A percentile compares a stretch with the other conserved stretches of the same genome.
These are phyloP conservation scores for Frankliniella intonsa DNA, from an alignment of 2,888 invertebrate species.

Conservation along the genomic window DNA sequence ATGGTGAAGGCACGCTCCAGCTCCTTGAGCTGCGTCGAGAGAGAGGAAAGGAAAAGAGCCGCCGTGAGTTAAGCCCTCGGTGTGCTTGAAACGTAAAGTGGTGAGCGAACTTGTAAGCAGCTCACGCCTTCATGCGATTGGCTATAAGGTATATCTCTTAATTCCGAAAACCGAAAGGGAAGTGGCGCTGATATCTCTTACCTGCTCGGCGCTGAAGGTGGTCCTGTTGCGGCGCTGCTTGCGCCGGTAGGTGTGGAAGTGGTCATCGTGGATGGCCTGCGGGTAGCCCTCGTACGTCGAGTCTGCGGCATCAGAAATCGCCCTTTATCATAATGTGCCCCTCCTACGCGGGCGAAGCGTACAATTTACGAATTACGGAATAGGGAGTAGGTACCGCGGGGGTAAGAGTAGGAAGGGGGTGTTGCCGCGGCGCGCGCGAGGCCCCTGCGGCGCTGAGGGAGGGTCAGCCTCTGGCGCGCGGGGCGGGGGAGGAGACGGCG, in stretches of 20 bases:
- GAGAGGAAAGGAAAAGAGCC: background rate
- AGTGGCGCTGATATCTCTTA: no score
- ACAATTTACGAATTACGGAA: no score
- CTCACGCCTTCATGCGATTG: no score
- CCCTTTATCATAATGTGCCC: background rate
- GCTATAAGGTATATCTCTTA: no score
- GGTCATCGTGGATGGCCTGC: constrained; percentile 23
- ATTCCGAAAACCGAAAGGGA: no score
- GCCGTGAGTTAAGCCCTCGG: no score
- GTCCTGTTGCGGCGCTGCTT: constrained; percentile 13
- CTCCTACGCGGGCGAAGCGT: no score
- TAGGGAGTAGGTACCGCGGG: no score
- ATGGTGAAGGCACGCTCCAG: constrained; percentile 12
- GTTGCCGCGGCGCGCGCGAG: no score
- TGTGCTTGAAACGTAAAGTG: no score
- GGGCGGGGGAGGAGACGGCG: background rate
- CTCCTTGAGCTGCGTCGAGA: background rate
- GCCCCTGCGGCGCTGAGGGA: background rate
- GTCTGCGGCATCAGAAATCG: background rate
- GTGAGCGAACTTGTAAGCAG: no score
- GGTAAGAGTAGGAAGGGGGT: no score
- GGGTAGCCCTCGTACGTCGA: constrained; percentile 23
- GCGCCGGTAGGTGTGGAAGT: constrained; percentile 12
- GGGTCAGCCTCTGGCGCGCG: background rate
- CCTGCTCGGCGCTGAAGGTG: constrained; percentile 14